These are phyloP conservation scores for Mayetiola destructor DNA, from an alignment of 2,888 invertebrate genomes.

Conservation along the genomic window DNA sequence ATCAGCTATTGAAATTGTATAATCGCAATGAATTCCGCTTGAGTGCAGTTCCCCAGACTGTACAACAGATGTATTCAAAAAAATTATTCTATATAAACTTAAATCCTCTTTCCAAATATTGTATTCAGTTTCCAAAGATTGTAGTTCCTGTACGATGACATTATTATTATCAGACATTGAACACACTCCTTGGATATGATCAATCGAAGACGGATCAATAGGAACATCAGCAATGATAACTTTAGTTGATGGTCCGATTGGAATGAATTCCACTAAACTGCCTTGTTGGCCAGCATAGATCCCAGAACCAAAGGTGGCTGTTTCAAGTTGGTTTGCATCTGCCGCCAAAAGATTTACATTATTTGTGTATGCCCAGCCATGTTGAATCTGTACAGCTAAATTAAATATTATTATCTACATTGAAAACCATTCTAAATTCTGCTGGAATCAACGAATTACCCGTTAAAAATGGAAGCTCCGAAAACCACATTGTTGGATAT, in stretches of 20 bases:
- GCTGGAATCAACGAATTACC: conserved; percentile 21
- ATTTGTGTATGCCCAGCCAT: conserved; percentile 44
- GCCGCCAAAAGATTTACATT: conserved; percentile 45
- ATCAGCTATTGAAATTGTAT: too few relatives aligned
- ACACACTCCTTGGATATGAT: background rate
- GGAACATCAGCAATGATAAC: conserved; percentile 27
- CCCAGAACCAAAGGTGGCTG: conserved; percentile 45
- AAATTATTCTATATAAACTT: background rate
- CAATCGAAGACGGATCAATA: conserved; percentile 16
- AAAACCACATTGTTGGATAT: conserved; percentile 63
- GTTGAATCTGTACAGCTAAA: conserved; percentile 41
- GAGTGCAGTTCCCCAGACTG: too few relatives aligned
- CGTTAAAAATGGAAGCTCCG: conserved; percentile 60
- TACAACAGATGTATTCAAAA: background rate
- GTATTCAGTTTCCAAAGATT: background rate
- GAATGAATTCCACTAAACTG: conserved; percentile 26
- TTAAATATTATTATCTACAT: background rate
- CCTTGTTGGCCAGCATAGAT: conserved; percentile 38
- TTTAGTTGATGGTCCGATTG: conserved; percentile 22
- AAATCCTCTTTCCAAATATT: background rate
- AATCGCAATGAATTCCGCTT: too few relatives aligned
- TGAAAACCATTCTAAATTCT: background rate
- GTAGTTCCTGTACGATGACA: background rate
- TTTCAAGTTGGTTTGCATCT: conserved; percentile 41
- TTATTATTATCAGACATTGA: background rate